These are phyloP conservation scores for Planococcus citri DNA, from an alignment of 1,140 invertebrate species.

Conservation along the genomic window DNA sequence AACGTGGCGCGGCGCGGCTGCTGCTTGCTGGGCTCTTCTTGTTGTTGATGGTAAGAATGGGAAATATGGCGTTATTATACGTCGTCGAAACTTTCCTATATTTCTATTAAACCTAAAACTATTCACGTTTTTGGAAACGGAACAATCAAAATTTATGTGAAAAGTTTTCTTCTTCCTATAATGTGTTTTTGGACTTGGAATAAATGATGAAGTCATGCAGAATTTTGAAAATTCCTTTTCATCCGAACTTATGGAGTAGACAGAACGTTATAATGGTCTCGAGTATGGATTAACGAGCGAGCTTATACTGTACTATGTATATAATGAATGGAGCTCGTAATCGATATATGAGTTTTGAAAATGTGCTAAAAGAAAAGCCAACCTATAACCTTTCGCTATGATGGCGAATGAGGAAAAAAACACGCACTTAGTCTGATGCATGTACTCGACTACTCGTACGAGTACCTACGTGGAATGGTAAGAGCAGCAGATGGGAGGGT, in stretches of 20 bases:
- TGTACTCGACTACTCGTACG: no score
- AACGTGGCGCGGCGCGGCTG: no score
- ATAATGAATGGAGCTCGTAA: conserved; percentile 3
- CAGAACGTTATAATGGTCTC: neutral
- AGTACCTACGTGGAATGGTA: no score
- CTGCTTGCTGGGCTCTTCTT: no score
- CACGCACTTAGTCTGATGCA: no score
- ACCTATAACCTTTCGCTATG: no score
- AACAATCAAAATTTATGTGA: conserved; percentile 20
- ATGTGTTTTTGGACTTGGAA: conserved; percentile 9
- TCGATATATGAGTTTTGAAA: neutral
- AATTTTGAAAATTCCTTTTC: conserved; percentile 8
- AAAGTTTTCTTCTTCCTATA: conserved; percentile 17
- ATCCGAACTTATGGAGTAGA: neutral
- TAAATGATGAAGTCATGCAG: conserved; percentile 6
- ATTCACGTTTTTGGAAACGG: conserved; percentile 17
- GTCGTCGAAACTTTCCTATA: conserved; percentile 11
- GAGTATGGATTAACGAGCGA: neutral
- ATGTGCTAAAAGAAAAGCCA: no score
- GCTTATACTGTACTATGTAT: no score
- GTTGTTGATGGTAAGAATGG: conserved; percentile 1
- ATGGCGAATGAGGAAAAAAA: no score
- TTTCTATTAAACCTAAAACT: conserved; percentile 13
- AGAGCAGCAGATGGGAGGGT: no score
- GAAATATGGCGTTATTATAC: conserved; percentile 7